A percentile compares a stretch with the other conserved stretches of the same genome.
Conservation (phyloP, 2,797 vertebrate genomes). For the Microcaecilia unicolor region DNA sequence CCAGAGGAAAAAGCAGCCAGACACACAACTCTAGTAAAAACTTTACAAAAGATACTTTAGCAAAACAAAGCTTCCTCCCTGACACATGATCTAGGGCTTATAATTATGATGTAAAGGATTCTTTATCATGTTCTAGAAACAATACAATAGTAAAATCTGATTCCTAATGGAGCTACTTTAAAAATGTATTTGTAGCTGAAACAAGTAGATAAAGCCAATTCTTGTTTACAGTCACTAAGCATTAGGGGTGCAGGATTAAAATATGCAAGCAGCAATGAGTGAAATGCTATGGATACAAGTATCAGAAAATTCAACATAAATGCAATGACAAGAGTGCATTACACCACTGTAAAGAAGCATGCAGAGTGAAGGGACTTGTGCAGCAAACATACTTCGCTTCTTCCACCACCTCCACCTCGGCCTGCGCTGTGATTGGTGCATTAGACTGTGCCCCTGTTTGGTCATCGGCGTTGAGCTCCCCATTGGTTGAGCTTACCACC, state of each 20-base stretch:
- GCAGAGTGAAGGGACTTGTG: constrained; percentile 8
- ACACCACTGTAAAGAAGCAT: too few species aligned
- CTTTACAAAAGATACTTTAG: too few species aligned
- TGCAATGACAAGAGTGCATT: too few species aligned
- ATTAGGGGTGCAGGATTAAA: constrained; percentile 52
- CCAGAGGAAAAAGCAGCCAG: too few species aligned
- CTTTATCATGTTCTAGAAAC: constrained; percentile 3
- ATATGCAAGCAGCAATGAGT: constrained; percentile 30
- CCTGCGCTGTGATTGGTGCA: constrained; percentile 82
- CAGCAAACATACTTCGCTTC: constrained; percentile 90
- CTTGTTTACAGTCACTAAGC: too few species aligned
- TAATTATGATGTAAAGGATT: background rate
- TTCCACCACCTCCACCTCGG: constrained; percentile 94
- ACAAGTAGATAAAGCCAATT: constrained; percentile 30
- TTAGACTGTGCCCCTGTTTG: constrained; percentile 82
- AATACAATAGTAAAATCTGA: constrained; percentile 18
- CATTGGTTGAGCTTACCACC: constrained; percentile 97
- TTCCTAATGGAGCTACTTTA: constrained; percentile 17
- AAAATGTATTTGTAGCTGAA: constrained; percentile 31
- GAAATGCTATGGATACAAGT: constrained; percentile 28
- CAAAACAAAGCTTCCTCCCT: too few species aligned
- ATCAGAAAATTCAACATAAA: constrained; percentile 21
- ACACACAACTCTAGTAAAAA: too few species aligned
- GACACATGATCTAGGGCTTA: rapidly evolving
- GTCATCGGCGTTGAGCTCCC: constrained; percentile 91